Percentiles rank a stretch among this genome's conserved stretches.
Conservation (phyloP, 2,113 vertebrate species). For the Indicator maculatus region DNA sequence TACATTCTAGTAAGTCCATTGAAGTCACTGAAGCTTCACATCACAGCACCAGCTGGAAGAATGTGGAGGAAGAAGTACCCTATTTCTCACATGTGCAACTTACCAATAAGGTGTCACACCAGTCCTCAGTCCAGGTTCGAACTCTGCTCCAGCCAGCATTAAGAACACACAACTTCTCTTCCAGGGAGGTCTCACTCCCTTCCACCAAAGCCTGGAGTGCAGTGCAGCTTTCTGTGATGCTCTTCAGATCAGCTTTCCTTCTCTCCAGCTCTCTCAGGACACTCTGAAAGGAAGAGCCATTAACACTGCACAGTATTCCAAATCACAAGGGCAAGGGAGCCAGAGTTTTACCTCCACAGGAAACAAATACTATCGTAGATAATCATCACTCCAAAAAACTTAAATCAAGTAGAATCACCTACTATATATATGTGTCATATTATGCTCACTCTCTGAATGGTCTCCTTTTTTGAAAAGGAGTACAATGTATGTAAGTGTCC, state of each 20-base stretch:
- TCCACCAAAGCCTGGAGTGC: slow-evolving; percentile 87
- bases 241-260: slow-evolving; percentile 84
- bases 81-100: neutral
- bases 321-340: neutral
- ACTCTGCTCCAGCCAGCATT: slow-evolving; percentile 88
- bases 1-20: neutral
- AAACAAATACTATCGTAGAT: neutral
- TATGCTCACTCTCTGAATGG: neutral
- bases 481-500: neutral
- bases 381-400: neutral
- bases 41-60: neutral
- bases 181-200: slow-evolving; percentile 84
- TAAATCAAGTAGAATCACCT: neutral
- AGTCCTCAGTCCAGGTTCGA: slow-evolving; percentile 90
- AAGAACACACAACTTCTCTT: slow-evolving; percentile 86
- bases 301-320: neutral
- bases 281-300: slow-evolving; percentile 76
- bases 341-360: neutral
- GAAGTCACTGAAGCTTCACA: neutral
- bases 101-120: slow-evolving; percentile 91
- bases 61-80: neutral
- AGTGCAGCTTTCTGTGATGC: slow-evolving; percentile 86
- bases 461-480: neutral
- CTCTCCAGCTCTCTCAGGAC: slow-evolving; percentile 91
- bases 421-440: neutral